Evolutionary conservation across 2,888 invertebrate species (phyloP), one percentile per base, ranked within the genome.

Genomic region (Dorcus parallelipipedus): DNA sequence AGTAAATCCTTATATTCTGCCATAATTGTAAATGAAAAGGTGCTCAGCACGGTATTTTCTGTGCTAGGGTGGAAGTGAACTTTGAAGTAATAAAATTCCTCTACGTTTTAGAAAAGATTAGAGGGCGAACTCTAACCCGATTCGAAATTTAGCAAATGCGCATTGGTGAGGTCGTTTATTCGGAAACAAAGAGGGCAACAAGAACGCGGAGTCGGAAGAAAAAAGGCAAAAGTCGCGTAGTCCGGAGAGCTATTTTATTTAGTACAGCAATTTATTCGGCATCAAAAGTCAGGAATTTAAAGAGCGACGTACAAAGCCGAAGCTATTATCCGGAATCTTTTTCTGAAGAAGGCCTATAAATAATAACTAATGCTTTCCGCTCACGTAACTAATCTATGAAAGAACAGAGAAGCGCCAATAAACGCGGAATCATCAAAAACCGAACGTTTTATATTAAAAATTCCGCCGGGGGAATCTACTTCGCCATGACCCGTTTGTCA

Each of bases 311-410:
- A 67, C 70, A 71, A 71, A 72, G 71, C 69, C 70, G 67, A 66
- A 65, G 67, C 72, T 64, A 72, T 73, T 71, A 73, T 71, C 70
- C 71, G 64, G 67, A 64, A 67, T 64, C 67, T 67, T 70, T 70
- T 70, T 67, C 65, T 66, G 66, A 62, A 64, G 59, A 62, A 64
- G 58, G 66, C 68, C 75, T 73, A 76, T 75, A 76, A 76, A 76
- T 76, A 76, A 75, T 74, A 74, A 73, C 72, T 73, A 74, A 76
- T 73, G 76, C 63, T 76, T 76, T 76, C 76, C 68, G 64, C 74
- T 76, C 76, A 76, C 76, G 76, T 76, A 76, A 75, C 76, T 76
- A 76, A 76, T 76, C 75, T 74, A 76, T 74, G 75, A 73, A 72
- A 73, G 72, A 45, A 17, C 73, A 72, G 74, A 72, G 73, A 71